Evolutionary conservation across 2,797 vertebrate genomes (phyloP), one percentile per base, ranked within the genome.

Genomic region (Lutjanus argentimaculatus): DNA sequence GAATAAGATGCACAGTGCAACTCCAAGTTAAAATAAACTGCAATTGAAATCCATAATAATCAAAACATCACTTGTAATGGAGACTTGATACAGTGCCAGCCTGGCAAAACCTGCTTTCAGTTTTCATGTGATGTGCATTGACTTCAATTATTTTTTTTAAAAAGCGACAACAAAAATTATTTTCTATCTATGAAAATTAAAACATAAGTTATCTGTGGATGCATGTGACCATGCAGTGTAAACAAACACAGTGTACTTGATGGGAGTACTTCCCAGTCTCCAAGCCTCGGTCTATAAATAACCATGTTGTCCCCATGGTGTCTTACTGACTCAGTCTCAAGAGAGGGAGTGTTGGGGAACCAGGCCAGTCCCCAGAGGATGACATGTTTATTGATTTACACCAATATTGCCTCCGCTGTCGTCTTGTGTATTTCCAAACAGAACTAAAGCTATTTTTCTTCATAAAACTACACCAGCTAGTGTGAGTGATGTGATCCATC

Each of bases 281-380:
- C 72, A 79, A 79, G 84, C 80, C 81, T 80, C 62, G 46, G 46
- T 53, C 86, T 91, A 92, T 89, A 89, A 92, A 93, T 92, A 93
- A 79, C 77, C 15, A 0, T 80, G 84, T 83, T 82, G 65, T 83
- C 75, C 79, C 64, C 3, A 19, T 79, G 79, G 78, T 86, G 77
- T 85, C 58, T 87, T 64, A 81, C 53, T 57, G 80, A 72, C 56
- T 83, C 55, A 67, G 55, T 69, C 61, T 72, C 61, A 13, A 25
- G 72, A 71, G 57, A 62, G 69, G 48, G 43, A 21, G 62, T 49
- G 21, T 0, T 30, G 55, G 45, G 69, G 62, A 64, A 57, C 22
- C 70, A 51, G 48, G 43, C 58, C 58, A 48, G 30, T 40, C 52
- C 62, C 61, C 36, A 21, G 49, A 79, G 45, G 49, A 36, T 64